Evolutionary conservation across 2,113 vertebrate species (phyloP), one percentile per base, ranked within the genome.

Genomic region (Sylvilagus bachmani): DNA sequence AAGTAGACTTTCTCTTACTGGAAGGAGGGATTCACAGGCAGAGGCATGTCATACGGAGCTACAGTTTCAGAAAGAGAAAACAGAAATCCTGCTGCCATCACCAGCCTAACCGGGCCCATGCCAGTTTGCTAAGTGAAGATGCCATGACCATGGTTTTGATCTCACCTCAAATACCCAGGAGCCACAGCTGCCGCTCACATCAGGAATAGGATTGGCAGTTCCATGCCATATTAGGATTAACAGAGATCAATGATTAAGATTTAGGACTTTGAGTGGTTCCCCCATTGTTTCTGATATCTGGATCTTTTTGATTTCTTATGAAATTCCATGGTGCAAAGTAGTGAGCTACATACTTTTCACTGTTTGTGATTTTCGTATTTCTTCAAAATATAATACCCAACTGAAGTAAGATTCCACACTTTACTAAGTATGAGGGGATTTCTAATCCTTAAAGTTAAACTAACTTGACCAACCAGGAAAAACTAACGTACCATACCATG

Each of bases 361-460:
- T 90, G 53, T 38, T 55, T 70, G 12, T 36, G 4, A 33, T 93
- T 89, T 90, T 81, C 10, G 5, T 58, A 24, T 80, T 75, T 94
- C 38, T 38, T 71, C 80, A 67, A 66, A 74, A 53, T 49, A 51
- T 36, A 86, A 74, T 92, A 33, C 70, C 67, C 27, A 88, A 74
- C 38, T 44, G 80, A 75, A 5, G 2, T 44, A 71, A 82, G 16
- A 11, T 25, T 92, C 31, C 31, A 84, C 25, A 67, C 44, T 44
- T 44, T 44, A 44, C 44, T 44, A 44, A 44, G 29, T 33, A 70
- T 93, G 31, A 51, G 24, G 31, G 73, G 64, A 49, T 67, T 19
- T 93, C 73, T 66, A 33, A 38, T 62, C 75, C 61, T 95, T 81
- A 33, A n/a, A 22, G 22, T 89, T 91, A 95, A 69, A 53, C 27